Base-by-base conservation (phyloP, 2,797 vertebrate species). In the Chelmon rostratus region DNA sequence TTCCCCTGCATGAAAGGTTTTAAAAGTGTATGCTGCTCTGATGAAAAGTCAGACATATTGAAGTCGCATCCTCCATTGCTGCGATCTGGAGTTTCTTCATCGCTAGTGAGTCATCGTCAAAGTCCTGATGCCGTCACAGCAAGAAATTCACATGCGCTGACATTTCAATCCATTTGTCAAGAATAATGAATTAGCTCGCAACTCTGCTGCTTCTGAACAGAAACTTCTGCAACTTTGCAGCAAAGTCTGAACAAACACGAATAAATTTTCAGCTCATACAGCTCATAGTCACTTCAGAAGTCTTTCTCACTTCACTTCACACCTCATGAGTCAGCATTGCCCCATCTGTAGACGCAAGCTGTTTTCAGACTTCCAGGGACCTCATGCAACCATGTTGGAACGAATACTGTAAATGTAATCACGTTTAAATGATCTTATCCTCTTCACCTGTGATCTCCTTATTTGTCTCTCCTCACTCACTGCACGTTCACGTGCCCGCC, bases 311-410 rank as follows among this genome's bases (percentile, higher is more conserved):
- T 52, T 81, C 35, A 25, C 40, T 58, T 35, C 76, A 86, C 85
- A 76, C 71, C 73, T 67, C 54, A 47, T 85, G 84, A 86, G 66
- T 90, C 79, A 89, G 78, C 79, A 33, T 42, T 28, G 64, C 75
- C 58, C 73, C 69, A 75, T 89, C 81, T 86, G 86, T 62, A 85
- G 64, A 72, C 73, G 69, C 64, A 78, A 82, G 72, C 80, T 89
- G 83, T 84, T 86, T 78, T 81, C 70, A 80, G 42, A 64, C 75
- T 77, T 76, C 35, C 54, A 66, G 28, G 19, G 33, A 76, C 38
- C 69, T 73, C 21, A 37, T 53, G 62, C 63, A 70, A 37, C 15
- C 73, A 40, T 35, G 65, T 68, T 83, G 47, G 49, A 71, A 23
- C 33, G n/a, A 47, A 1, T 38, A 19, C 31, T 59, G 3, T 9